phyloP scores from a whole-genome alignment of 1,140 invertebrate species.

The Cepaea nemoralis region DNA sequence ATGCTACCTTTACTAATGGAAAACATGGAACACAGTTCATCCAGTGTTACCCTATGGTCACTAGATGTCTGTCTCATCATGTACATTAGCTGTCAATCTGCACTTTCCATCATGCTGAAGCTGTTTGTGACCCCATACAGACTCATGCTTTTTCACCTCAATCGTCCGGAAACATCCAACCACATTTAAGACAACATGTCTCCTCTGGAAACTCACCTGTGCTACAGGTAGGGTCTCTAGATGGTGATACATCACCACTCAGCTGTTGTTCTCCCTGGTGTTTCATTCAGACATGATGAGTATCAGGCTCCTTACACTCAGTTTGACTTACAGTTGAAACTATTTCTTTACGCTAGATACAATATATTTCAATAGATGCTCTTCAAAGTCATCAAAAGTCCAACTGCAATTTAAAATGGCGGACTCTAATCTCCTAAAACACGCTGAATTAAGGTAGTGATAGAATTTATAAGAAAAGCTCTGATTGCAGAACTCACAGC shows the following conservation, averaged over 20 bases:
- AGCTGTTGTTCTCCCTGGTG: neutral
- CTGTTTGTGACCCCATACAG: neutral
- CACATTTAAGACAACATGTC: neutral
- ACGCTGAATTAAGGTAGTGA: neutral
- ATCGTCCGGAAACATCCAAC: neutral
- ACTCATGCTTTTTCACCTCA: neutral
- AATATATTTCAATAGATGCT: too few relatives aligned
- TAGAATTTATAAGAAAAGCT: neutral
- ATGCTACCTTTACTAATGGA: too few relatives aligned
- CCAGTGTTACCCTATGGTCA: neutral
- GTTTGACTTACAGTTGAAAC: too few relatives aligned
- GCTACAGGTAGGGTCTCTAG: neutral
- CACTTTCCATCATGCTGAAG: neutral
- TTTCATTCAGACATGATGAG: neutral
- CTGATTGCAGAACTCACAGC: neutral
- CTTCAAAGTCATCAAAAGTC: too few relatives aligned
- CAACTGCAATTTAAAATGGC: neutral
- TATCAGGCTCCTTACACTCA: too few relatives aligned
- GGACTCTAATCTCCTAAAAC: neutral
- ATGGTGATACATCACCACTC: neutral
- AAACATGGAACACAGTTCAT: too few relatives aligned
- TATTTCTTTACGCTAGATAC: neutral
- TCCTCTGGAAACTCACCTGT: neutral
- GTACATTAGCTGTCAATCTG: neutral
- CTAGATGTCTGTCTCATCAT: too few relatives aligned